These are phyloP conservation scores for Zosterops japonicus DNA, from an alignment of 2,113 vertebrate species.

Conservation along the genomic window DNA sequence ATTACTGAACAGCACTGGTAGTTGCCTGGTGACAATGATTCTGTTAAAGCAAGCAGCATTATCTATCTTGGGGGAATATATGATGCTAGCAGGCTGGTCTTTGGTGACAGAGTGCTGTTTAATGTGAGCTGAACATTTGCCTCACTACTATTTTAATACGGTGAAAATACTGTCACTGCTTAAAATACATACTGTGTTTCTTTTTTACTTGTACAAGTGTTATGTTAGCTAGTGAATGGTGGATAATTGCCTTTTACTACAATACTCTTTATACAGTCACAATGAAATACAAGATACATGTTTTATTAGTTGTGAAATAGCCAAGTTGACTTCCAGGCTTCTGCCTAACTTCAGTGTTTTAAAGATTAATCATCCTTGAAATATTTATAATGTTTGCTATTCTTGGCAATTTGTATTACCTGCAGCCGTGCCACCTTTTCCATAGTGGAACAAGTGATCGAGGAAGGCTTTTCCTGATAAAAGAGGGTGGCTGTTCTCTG, in stretches of 20 bases:
- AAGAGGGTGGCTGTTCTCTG: background rate
- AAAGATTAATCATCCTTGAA: slow-evolving; percentile 68
- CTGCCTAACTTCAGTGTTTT: slow-evolving; percentile 64
- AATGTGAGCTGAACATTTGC: slow-evolving; percentile 49
- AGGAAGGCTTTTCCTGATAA: slow-evolving; percentile 1
- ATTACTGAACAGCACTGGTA: slow-evolving; percentile 13
- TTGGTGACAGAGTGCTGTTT: slow-evolving; percentile 19
- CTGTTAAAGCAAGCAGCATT: slow-evolving; percentile 49
- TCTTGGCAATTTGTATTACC: slow-evolving; percentile 52
- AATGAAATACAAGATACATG: slow-evolving; percentile 61
- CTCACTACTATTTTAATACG: slow-evolving; percentile 41
- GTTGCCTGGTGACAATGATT: slow-evolving; percentile 57
- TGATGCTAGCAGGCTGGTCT: slow-evolving; percentile 30
- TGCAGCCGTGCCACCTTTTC: slow-evolving; percentile 24
- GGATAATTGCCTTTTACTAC: slow-evolving; percentile 58
- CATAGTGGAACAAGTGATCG: background rate
- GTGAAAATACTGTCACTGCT: slow-evolving; percentile 38
- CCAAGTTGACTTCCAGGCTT: slow-evolving; percentile 55
- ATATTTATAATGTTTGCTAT: slow-evolving; percentile 64
- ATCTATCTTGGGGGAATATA: slow-evolving; percentile 50
- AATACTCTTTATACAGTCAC: slow-evolving; percentile 40
- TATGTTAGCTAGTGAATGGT: slow-evolving; percentile 49
- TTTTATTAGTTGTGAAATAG: slow-evolving; percentile 70
- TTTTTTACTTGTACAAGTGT: slow-evolving; percentile 40
- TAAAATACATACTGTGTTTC: slow-evolving; percentile 53